phyloP scores from a whole-genome alignment of 2,888 invertebrate species.

The Limenitis camilla region DNA sequence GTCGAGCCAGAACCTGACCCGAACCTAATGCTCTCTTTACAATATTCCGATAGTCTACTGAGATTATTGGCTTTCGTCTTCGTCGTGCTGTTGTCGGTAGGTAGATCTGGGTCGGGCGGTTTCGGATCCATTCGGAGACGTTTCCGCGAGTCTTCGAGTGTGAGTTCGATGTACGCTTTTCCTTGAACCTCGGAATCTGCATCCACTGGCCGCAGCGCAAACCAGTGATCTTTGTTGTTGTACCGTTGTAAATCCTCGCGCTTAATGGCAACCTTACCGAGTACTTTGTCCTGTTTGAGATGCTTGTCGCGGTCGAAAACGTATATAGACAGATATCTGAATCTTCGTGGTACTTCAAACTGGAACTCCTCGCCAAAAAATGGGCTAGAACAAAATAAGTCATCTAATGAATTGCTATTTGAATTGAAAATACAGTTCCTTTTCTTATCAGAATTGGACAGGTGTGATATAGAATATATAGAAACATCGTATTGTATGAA shows the following conservation, averaged over 20 bases:
- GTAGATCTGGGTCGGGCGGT: constrained; percentile 60
- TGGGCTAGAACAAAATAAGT: constrained; percentile 77
- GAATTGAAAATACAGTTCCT: constrained; percentile 5
- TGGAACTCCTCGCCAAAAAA: constrained; percentile 96
- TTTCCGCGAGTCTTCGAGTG: constrained; percentile 76
- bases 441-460: constrained; percentile 15
- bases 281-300: constrained; percentile 87
- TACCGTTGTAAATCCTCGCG: constrained; percentile 89
- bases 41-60: constrained; percentile 62
- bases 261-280: constrained; percentile 88
- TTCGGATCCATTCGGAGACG: constrained; percentile 69
- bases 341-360: constrained; percentile 92
- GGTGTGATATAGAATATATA: constrained; percentile 8
- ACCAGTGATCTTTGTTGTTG: constrained; percentile 95
- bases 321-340: constrained; percentile 91
- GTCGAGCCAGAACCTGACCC: constrained; percentile 67
- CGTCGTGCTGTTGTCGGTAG: constrained; percentile 47
- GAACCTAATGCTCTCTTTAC: constrained; percentile 66
- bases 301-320: constrained; percentile 90
- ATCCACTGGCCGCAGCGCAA: constrained; percentile 87
- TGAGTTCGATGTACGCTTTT: constrained; percentile 89
- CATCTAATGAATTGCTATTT: constrained; percentile 4
- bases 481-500: no score
- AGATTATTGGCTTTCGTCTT: constrained; percentile 57
- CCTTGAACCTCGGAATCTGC: constrained; percentile 94